Evolutionary conservation across 2,888 invertebrate species (phyloP).

Genomic region (Thalpophila matura): DNA sequence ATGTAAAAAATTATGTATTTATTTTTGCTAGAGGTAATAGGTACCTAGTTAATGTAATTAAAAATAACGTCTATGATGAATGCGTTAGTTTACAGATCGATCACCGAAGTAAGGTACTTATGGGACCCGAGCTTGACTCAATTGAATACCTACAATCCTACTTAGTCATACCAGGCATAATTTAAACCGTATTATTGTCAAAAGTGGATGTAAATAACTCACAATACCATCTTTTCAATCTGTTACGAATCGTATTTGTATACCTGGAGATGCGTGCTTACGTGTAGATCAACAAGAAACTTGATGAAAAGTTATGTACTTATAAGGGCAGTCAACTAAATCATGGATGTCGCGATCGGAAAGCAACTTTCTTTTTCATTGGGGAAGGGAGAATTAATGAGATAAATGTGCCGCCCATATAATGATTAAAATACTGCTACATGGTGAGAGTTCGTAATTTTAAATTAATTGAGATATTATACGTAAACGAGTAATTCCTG

Average conservation of each 20-base stretch:
- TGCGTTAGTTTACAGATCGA: too few species aligned
- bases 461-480: background rate
- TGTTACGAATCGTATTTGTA: background rate
- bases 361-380: constrained; percentile 45
- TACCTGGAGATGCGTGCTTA: background rate
- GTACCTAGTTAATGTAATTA: too few species aligned
- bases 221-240: background rate
- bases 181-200: too few species aligned
- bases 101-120: too few species aligned
- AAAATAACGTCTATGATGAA: too few species aligned
- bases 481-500: background rate
- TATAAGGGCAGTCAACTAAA: constrained; percentile 33
- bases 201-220: too few species aligned
- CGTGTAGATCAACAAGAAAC: constrained; percentile 14
- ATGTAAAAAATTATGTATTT: too few species aligned
- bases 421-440: background rate
- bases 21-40: too few species aligned
- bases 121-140: too few species aligned
- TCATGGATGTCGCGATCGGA: constrained; percentile 10
- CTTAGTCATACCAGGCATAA: too few species aligned
- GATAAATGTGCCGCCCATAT: constrained; percentile 7
- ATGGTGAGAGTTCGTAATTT: constrained; percentile 6
- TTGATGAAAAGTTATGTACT: constrained; percentile 11
- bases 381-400: constrained; percentile 5
- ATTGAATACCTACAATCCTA: too few species aligned